These are phyloP conservation scores for Haemorhous mexicanus DNA, from an alignment of 2,113 vertebrate species.

Conservation along the genomic window DNA sequence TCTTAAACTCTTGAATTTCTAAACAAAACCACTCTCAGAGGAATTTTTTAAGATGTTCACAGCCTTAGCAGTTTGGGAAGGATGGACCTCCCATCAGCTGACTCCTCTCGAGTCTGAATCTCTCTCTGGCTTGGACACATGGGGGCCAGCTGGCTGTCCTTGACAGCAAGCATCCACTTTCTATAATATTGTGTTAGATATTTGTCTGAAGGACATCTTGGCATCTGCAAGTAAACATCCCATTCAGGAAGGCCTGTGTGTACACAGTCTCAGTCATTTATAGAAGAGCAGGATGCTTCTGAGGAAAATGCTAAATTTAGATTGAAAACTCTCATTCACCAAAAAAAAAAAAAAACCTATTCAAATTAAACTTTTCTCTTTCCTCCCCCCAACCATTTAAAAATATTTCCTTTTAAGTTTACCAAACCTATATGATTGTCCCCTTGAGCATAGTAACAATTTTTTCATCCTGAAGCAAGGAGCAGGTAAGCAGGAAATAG, in stretches of 20 bases:
- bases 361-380: background rate
- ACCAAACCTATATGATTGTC: background rate
- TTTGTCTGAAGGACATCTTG: slow-evolving; percentile 37
- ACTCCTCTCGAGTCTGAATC: background rate
- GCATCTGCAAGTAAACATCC: slow-evolving; percentile 44
- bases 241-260: slow-evolving; percentile 12
- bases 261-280: slow-evolving; percentile 3
- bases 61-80: background rate
- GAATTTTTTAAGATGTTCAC: background rate
- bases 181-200: background rate
- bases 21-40: background rate
- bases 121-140: background rate
- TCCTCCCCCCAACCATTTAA: accelerated
- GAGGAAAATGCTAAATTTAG: slow-evolving; percentile 37
- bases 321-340: background rate
- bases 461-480: background rate
- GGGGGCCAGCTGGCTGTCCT: slow-evolving; percentile 1
- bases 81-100: background rate
- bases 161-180: background rate
- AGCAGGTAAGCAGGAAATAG: background rate
- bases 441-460: background rate
- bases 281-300: slow-evolving; percentile 20
- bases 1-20: background rate
- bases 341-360: accelerated
- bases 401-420: background rate